These are phyloP conservation scores for Drosophila setosimentum DNA, from an alignment of 2,888 invertebrate species.

Conservation along the genomic window DNA sequence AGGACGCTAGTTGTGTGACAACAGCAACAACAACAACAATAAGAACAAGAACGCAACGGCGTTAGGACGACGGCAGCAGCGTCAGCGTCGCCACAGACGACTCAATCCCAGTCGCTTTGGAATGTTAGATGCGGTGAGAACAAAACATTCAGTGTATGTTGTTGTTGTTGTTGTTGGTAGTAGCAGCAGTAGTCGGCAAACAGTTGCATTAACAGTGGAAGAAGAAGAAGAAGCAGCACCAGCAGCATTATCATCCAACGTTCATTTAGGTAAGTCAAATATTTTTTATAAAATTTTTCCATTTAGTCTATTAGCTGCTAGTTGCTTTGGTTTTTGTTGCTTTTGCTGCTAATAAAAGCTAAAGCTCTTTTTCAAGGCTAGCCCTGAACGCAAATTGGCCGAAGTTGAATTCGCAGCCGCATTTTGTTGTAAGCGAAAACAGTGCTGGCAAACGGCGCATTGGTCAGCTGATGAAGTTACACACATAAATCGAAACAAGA, in stretches of 20 bases:
- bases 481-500: conserved; percentile 20
- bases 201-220: conserved; percentile 69
- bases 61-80: conserved; percentile 53
- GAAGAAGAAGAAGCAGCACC: conserved; percentile 56
- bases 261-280: conserved; percentile 72
- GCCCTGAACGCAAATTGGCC: conserved; percentile 46
- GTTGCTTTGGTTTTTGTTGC: conserved; percentile 5
- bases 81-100: conserved; percentile 52
- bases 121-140: conserved; percentile 85
- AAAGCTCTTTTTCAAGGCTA: conserved; percentile 49
- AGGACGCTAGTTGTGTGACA: conserved; percentile 27
- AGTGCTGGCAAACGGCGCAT: conserved; percentile 56
- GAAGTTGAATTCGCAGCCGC: conserved; percentile 33
- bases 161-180: conserved; percentile 73
- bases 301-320: neutral
- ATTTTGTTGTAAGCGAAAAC: conserved; percentile 56
- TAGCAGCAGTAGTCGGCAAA: conserved; percentile 77
- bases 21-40: conserved; percentile 2
- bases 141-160: conserved; percentile 83
- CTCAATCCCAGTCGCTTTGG: conserved; percentile 80
- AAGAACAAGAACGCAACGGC: conserved; percentile 24
- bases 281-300: conserved; percentile 5
- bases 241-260: conserved; percentile 73
- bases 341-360: neutral
- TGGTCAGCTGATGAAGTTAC: conserved; percentile 69